These are phyloP conservation scores for Heliconius congener DNA, from an alignment of 1,140 invertebrate genomes.

Conservation along the genomic window DNA sequence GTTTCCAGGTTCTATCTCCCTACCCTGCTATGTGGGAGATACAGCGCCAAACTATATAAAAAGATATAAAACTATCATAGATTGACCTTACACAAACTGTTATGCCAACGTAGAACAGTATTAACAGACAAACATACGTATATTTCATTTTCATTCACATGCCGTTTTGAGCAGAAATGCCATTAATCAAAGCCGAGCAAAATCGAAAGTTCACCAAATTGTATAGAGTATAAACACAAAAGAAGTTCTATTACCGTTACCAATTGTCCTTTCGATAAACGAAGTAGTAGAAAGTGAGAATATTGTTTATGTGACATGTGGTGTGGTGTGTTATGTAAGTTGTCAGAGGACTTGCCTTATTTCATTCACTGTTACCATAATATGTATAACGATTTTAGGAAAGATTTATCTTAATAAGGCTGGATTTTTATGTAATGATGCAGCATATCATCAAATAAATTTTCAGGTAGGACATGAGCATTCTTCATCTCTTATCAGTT, in stretches of 20 bases:
- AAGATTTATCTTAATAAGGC: too few relatives aligned
- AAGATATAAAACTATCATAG: background rate
- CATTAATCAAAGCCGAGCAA: slow-evolving; percentile 49
- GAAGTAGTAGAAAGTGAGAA: slow-evolving; percentile 30
- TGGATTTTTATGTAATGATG: too few relatives aligned
- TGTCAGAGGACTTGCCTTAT: slow-evolving; percentile 16
- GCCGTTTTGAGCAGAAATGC: slow-evolving; percentile 45
- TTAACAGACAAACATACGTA: slow-evolving; percentile 15
- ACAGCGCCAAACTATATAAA: too few relatives aligned
- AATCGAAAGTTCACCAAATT: slow-evolving; percentile 49
- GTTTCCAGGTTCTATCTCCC: too few relatives aligned
- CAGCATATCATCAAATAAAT: too few relatives aligned
- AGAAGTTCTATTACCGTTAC: slow-evolving; percentile 28
- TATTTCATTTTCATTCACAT: slow-evolving; percentile 42
- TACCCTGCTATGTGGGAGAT: too few relatives aligned
- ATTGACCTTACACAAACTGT: background rate
- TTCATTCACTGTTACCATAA: slow-evolving; percentile 1
- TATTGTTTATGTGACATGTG: slow-evolving; percentile 36
- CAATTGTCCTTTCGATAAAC: slow-evolving; percentile 32
- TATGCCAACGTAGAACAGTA: background rate
- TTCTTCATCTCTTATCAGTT: too few relatives aligned
- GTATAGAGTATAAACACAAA: slow-evolving; percentile 31
- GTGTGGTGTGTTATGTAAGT: slow-evolving; percentile 25
- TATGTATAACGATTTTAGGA: too few relatives aligned
- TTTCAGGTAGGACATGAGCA: too few relatives aligned